A percentile compares a stretch with the other conserved stretches of the same genome.
Conservation (phyloP, 2,888 invertebrate genomes). For the Phyllotreta striolata region DNA sequence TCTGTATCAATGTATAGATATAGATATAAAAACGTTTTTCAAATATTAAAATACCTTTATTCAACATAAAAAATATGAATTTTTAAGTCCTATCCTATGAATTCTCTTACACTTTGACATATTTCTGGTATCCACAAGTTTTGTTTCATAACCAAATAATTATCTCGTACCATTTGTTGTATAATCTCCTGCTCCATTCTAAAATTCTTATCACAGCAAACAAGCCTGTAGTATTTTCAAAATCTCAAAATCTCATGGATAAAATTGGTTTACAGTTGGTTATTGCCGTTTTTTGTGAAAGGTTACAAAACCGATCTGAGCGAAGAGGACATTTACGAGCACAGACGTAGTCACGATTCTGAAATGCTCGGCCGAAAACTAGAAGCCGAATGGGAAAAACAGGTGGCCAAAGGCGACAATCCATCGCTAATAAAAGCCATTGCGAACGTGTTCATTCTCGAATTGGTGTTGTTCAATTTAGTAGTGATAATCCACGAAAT, state of each 20-base stretch:
- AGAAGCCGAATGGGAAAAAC: slow-evolving; percentile 53
- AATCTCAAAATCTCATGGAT: neutral
- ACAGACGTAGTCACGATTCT: slow-evolving; percentile 61
- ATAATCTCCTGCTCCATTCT: no score
- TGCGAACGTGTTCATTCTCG: slow-evolving; percentile 45
- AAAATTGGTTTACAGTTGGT: slow-evolving; percentile 59
- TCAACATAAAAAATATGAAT: no score
- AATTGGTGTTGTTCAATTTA: slow-evolving; percentile 41
- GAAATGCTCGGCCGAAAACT: slow-evolving; percentile 58
- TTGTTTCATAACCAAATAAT: no score
- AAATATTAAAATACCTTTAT: no score
- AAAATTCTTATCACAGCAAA: no score
- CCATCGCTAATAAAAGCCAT: slow-evolving; percentile 51
- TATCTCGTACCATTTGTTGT: no score
- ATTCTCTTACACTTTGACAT: no score
- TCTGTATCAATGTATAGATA: no score
- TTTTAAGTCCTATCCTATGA: no score
- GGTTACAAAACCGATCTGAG: slow-evolving; percentile 62
- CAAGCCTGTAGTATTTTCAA: no score
- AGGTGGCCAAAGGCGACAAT: slow-evolving; percentile 42
- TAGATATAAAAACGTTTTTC: no score
- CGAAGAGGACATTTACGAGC: slow-evolving; percentile 63
- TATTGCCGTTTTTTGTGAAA: slow-evolving; percentile 61
- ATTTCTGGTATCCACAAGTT: no score
- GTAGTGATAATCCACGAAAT: slow-evolving; percentile 38